Percentiles rank a stretch among this genome's conserved stretches.
Conservation (phyloP, 2,888 invertebrate genomes). For the Idaea aversata region DNA sequence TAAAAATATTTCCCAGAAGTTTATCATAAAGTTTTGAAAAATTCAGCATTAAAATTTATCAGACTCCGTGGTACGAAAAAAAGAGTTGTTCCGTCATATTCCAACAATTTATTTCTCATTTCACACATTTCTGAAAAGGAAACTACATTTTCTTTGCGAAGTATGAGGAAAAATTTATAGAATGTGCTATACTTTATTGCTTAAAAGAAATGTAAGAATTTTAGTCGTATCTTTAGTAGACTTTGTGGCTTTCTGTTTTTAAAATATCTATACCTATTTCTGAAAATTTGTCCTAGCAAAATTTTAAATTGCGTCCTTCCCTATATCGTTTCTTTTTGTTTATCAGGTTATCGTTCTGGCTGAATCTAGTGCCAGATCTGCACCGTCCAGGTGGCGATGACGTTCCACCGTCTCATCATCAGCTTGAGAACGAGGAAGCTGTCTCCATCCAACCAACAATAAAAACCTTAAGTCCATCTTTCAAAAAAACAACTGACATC, state of each 20-base stretch:
- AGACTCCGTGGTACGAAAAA: not conserved
- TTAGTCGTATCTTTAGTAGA: not conserved
- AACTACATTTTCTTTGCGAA: not conserved
- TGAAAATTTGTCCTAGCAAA: not conserved
- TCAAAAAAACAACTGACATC: slow-evolving; percentile 79
- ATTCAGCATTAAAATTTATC: slow-evolving; percentile 2
- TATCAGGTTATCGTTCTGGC: slow-evolving; percentile 92
- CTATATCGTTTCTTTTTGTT: not conserved
- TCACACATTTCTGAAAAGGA: not conserved
- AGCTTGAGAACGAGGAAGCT: slow-evolving; percentile 86
- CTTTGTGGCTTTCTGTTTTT: not conserved
- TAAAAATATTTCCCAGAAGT: not conserved
- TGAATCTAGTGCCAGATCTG: slow-evolving; percentile 95
- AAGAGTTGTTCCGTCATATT: not conserved
- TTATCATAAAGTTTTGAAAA: not conserved
- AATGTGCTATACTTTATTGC: not conserved
- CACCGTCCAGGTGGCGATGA: slow-evolving; percentile 93
- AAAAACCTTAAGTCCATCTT: slow-evolving; percentile 79
- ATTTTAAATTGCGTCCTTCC: not conserved
- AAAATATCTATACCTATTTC: not conserved
- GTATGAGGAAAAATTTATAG: slow-evolving; percentile 1
- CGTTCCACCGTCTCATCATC: slow-evolving; percentile 91
- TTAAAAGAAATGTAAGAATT: not conserved
- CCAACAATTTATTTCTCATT: slow-evolving; percentile 1
- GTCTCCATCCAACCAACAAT: slow-evolving; percentile 78